Base-by-base conservation (phyloP, 2,888 invertebrate genomes). In the Cheilosia urbana region DNA sequence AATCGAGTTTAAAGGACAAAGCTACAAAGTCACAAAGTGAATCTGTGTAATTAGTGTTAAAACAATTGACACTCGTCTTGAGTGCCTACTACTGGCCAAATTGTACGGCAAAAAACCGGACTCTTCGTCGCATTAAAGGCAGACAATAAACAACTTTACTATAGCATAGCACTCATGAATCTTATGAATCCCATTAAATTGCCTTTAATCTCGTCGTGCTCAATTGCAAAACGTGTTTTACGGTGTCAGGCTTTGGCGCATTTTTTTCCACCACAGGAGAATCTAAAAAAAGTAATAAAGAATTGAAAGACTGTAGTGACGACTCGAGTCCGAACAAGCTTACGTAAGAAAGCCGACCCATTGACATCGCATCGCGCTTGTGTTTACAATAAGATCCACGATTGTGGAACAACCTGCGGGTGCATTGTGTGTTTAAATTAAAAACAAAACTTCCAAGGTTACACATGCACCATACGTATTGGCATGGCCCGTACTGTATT, bases 331-430 rank as follows among this genome's bases (percentile, higher is more conserved):
- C n/a, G 53, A 42, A 42, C 9, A 24, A 19, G 21, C 55, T 81
- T 81, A 79, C 79, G 83, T 84, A 73, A 79, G 55, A 53, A 21
- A 69, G 57, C 42, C 83, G 79, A 84, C 68, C 83, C 68, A 69
- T 75, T 84, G 79, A 84, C 73, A 83, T 78, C 49, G 47, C 73
- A 83, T 78, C 49, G 47, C 34, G n/a, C 47, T 62, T 40, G 37
- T 45, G 58, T 51, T 40, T 63, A 49, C 47, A 45, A 68, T 58
- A 47, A 51, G 45, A 63, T 69, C 69, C 83, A 79, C 68, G 63
- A 79, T 76, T 68, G 79, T 83, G 49, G 73, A 55, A 73, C 73
- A 79, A 84, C 83, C 73, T 84, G 83, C 83, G 83, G 83, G 83
- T 79, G 83, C 68, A 73, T 79, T 79, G 79, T 69, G 45, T 72